Percentiles rank a stretch among this genome's conserved stretches.
These are phyloP conservation scores for Lasioglossum oenotherae DNA, from an alignment of 2,888 invertebrate species.

Conservation along the genomic window DNA sequence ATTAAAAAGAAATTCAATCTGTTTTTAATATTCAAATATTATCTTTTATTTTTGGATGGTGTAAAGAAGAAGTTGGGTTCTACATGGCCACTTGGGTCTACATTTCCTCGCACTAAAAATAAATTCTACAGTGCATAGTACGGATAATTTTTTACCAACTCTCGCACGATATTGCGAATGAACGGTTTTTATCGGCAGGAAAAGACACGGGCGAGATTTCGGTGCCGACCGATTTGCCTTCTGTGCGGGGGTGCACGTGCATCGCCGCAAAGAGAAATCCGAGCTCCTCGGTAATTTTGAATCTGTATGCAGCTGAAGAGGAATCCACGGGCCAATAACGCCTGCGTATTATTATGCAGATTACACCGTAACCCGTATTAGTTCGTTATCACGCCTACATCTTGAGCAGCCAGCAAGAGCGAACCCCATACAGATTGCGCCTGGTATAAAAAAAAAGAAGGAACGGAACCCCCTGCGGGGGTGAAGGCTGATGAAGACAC, in stretches of 20 bases:
- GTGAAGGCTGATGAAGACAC: constrained; percentile 54
- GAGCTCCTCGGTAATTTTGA: constrained; percentile 79
- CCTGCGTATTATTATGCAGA: constrained; percentile 83
- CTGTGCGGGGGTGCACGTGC: constrained; percentile 50
- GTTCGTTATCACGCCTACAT: constrained; percentile 82
- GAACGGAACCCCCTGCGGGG: constrained; percentile 1
- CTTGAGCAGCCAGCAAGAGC: constrained; percentile 74
- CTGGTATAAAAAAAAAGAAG: constrained; percentile 19
- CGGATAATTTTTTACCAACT: background rate
- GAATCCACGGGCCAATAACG: constrained; percentile 81
- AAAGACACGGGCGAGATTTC: background rate
- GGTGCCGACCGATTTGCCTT: constrained; percentile 54
- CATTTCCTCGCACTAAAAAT: background rate
- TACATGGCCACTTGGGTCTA: no score
- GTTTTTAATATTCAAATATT: no score
- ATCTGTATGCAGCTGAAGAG: constrained; percentile 82
- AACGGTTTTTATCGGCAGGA: background rate
- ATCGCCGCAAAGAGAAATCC: constrained; percentile 18
- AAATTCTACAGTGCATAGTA: background rate
- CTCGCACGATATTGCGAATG: background rate
- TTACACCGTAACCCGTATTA: constrained; percentile 83
- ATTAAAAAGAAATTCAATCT: no score
- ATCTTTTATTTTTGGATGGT: background rate
- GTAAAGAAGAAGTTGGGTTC: background rate
- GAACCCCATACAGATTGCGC: constrained; percentile 49